Evolutionary conservation across 2,797 vertebrate genomes (phyloP).

Genomic region (Pelochelys cantorii): DNA sequence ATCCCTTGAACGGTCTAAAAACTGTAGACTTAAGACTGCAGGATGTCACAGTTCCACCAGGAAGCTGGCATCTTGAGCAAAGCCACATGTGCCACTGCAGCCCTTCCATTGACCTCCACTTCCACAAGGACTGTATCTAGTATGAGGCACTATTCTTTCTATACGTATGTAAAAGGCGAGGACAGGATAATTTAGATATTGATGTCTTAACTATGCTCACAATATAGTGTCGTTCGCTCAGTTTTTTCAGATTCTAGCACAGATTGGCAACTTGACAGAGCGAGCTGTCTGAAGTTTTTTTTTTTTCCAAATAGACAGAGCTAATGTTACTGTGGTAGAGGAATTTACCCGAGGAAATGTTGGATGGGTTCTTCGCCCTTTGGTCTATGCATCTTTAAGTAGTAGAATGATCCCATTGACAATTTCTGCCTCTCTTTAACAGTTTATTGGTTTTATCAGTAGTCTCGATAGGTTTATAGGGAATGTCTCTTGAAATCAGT

Average conservation of each 20-base stretch:
- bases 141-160: rapidly evolving
- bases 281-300: background rate
- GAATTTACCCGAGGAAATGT: background rate
- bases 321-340: background rate
- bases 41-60: background rate
- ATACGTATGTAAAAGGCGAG: rapidly evolving
- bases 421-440: background rate
- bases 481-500: background rate
- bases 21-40: background rate
- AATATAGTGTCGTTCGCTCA: background rate
- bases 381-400: background rate
- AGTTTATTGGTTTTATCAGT: background rate
- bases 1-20: background rate
- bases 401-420: rapidly evolving
- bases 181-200: background rate
- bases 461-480: background rate
- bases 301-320: background rate
- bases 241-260: background rate
- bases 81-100: rapidly evolving
- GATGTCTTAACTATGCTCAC: background rate
- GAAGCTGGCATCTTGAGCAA: background rate
- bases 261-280: background rate
- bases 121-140: background rate
- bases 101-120: background rate
- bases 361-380: background rate